A percentile compares a stretch with the other conserved stretches of the same genome.
Evolutionary conservation across 2,113 vertebrate genomes (phyloP).

Genomic region (Megaceryle maxima): DNA sequence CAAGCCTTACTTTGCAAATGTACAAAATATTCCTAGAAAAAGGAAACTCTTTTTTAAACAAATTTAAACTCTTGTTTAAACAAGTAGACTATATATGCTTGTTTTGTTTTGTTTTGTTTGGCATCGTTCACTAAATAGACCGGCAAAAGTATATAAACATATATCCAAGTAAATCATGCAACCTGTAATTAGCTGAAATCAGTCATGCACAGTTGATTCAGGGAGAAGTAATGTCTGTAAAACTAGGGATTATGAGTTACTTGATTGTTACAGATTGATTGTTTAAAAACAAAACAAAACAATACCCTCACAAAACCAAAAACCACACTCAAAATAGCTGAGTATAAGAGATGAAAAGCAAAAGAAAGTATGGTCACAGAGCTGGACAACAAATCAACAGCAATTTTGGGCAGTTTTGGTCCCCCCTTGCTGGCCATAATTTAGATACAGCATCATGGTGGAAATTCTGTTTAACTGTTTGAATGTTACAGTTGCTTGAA

Average conservation of each 20-base stretch:
- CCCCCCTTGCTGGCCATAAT: background rate
- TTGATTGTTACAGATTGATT: background rate
- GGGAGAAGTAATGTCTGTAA: background rate
- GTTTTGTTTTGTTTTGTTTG: background rate
- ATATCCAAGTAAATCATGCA: background rate
- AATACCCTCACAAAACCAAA: too few relatives aligned
- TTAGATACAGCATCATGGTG: background rate
- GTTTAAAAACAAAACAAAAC: too few relatives aligned
- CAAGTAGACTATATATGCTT: background rate
- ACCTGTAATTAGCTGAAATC: background rate
- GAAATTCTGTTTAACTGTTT: background rate
- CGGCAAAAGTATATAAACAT: background rate
- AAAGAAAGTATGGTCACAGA: background rate
- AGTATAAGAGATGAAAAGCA: background rate
- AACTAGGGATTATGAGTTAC: background rate
- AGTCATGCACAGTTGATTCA: background rate
- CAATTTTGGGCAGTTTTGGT: background rate
- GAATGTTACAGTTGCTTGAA: background rate
- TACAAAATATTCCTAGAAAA: background rate
- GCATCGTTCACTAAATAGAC: background rate
- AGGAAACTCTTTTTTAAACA: background rate
- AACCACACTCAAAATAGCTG: background rate
- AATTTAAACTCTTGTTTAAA: background rate
- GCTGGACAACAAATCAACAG: background rate
- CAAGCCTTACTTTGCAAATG: background rate